These are phyloP conservation scores for Drosophila willistoni DNA, from an alignment of 1,140 invertebrate species.

Conservation along the genomic window DNA sequence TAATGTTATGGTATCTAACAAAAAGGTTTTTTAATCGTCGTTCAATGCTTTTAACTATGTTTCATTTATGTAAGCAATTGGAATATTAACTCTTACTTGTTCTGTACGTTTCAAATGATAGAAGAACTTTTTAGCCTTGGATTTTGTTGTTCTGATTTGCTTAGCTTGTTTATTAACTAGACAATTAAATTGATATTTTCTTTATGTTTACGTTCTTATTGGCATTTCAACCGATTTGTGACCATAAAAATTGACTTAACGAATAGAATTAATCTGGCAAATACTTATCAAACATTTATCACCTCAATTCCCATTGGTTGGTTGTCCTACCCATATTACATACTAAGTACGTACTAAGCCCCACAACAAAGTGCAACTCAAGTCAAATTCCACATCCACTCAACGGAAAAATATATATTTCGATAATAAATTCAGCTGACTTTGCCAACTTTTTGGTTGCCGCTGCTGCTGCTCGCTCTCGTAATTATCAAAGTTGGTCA, in stretches of 20 bases:
- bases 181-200: no score
- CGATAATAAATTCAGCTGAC: conserved; percentile 53
- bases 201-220: background rate
- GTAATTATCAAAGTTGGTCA: conserved; percentile 78
- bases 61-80: no score
- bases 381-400: conserved; percentile 9
- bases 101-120: no score
- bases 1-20: background rate
- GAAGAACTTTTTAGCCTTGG: no score
- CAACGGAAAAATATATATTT: conserved; percentile 35
- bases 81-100: no score
- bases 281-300: conserved; percentile 46
- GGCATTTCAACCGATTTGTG: background rate
- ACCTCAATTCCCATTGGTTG: conserved; percentile 20
- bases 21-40: background rate
- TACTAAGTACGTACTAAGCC: conserved; percentile 65
- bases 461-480: conserved; percentile 31
- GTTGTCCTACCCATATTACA: conserved; percentile 19
- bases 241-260: background rate
- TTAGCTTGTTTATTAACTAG: no score
- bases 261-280: background rate
- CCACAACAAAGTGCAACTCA: conserved; percentile 20
- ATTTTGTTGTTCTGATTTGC: no score
- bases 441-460: conserved; percentile 47
- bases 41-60: background rate